These are phyloP conservation scores for Tenebrio molitor DNA, from an alignment of 1,140 invertebrate genomes.

Conservation along the genomic window DNA sequence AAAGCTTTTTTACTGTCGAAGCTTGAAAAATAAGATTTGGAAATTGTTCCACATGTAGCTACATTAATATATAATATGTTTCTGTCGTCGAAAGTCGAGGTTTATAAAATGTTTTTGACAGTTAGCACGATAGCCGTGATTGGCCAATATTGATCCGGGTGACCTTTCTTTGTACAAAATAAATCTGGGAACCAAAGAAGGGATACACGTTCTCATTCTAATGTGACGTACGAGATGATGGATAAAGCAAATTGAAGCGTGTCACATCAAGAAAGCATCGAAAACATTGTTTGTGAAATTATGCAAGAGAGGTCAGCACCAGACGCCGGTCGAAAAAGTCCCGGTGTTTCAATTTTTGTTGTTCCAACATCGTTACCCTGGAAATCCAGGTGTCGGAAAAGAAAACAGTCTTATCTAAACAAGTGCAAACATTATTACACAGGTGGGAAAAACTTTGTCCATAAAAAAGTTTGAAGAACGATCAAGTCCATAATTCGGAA, in stretches of 20 bases:
- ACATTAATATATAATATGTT: neutral
- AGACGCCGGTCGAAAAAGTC: too few relatives aligned
- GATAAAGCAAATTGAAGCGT: slow-evolving; percentile 27
- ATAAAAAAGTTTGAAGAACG: too few relatives aligned
- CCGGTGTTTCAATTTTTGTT: too few relatives aligned
- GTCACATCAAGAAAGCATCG: neutral
- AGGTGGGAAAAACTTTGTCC: too few relatives aligned
- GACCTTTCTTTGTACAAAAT: slow-evolving; percentile 35
- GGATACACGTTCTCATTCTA: slow-evolving; percentile 22
- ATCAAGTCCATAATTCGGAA: too few relatives aligned
- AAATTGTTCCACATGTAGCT: neutral
- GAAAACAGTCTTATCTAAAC: too few relatives aligned
- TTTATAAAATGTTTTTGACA: slow-evolving; percentile 17
- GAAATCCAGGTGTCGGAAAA: too few relatives aligned
- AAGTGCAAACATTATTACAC: too few relatives aligned
- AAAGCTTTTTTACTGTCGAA: too few relatives aligned
- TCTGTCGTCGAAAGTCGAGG: slow-evolving; percentile 3
- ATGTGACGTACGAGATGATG: slow-evolving; percentile 32
- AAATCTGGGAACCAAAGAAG: slow-evolving; percentile 35
- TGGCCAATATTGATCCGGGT: slow-evolving; percentile 7
- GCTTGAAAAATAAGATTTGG: neutral
- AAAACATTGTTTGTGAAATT: neutral
- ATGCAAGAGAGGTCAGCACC: neutral
- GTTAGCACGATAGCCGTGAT: slow-evolving; percentile 19
- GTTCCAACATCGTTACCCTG: too few relatives aligned